Base-by-base conservation (phyloP, 1,140 invertebrate genomes). In the Mycetomoellerius zeteki region DNA sequence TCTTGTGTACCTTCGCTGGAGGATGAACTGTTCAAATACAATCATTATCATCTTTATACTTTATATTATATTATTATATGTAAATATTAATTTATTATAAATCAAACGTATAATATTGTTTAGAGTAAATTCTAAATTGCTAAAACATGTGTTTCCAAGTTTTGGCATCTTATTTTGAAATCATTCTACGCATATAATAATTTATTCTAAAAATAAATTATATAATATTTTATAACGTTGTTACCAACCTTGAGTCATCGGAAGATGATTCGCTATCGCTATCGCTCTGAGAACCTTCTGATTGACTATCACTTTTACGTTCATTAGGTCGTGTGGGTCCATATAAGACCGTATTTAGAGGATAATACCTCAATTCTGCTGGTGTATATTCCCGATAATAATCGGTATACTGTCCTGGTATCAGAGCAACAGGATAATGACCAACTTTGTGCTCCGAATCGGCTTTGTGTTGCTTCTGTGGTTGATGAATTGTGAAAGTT, bases 381-480 rank as follows among this genome's bases (percentile, higher is more conserved):
- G 96, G 95, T 33, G 96, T 96, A 84, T 97, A 97, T 69, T 96
- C 91, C 27, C 97, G 96, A 94, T 98, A 99, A 94, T 96, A 97
- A 94, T 99, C 98, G 86, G 98, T 97, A 95, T 97, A 99, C 95
- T 99, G 99, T 78, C 99, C 99, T 27, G 98, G 98, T 88, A 99
- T 97, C 67, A 99, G 95, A 50, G 98, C 97, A 37, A 99, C 97
- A 24, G 99, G 99, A 96, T 99, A 99, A 94, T 97, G 95, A 78
- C 97, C 97, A n/a, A 96, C 91, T 93, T 96, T 96, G 3, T 96
- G 96, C 54, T 94, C 89, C 19, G 96, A 92, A 71, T 96, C 94
- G 47, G 96, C 92, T 86, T 96, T 94, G 43, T 95, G 93, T 86
- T 96, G 95, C 71, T 92, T 95, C 62, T 96, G 95, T 2, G 97